Evolutionary conservation across 1,140 invertebrate species (phyloP), one percentile per base, ranked within the genome.

Genomic region (Chionoecetes opilio): DNA sequence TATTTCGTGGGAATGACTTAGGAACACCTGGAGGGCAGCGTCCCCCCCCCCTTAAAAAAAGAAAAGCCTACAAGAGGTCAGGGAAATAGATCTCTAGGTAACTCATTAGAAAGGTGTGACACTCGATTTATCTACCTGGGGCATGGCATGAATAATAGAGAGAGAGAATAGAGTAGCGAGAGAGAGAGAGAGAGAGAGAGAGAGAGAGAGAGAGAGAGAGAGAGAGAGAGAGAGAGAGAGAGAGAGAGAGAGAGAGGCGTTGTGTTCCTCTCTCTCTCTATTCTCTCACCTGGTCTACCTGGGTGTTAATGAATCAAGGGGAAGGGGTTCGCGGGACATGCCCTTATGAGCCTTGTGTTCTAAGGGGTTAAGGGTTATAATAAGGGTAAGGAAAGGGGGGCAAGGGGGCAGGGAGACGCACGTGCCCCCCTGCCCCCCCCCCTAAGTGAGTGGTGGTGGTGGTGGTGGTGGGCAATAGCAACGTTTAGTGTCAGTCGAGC

Each of bases 141-240:
- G 53, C 21, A 21, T 9, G 53, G 3, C 53, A 63, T 63, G 53
- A 63, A 63, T 63, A 63, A 63, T 9, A 63, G 53, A 63, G 53
- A 63, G 53, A 63, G 53, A 63, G 53, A 63, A 14, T 8, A 14
- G 14, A 14, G 14, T 5, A 46, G 53, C 8, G 53, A 75, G 63
- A 75, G 63, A 75, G 63, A 75, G 63, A 75, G 63, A 75, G 63
- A 75, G 63, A 75, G 63, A 75, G 63, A 75, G 63, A 75, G 63
- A 75, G 63, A 75, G 63, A 75, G 63, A 75, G 63, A 75, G 63
- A 75, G 63, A 75, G 63, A 75, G 63, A 75, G 63, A 75, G 63
- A 75, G 63, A 75, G 63, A 75, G 63, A 75, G 63, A 75, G 63
- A 75, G 63, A 75, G 63, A 75, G 63, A 75, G 63, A 75, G 63